These are phyloP conservation scores for Willisornis vidua DNA, from an alignment of 2,113 vertebrate genomes.

Conservation along the genomic window DNA sequence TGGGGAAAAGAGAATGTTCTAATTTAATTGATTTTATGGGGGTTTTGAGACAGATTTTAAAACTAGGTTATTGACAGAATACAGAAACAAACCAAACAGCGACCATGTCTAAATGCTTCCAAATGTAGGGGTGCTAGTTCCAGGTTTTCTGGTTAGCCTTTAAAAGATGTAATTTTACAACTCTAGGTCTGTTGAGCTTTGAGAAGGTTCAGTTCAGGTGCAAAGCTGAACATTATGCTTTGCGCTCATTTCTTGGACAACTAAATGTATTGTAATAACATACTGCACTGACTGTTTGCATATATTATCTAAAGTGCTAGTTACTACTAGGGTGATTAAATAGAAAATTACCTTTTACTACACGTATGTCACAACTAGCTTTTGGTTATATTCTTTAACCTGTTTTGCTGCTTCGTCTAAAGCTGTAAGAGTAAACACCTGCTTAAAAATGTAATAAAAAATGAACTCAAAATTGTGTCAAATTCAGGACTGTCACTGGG, in stretches of 20 bases:
- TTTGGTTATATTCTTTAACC: background rate
- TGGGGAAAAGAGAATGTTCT: background rate
- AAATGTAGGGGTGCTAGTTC: background rate
- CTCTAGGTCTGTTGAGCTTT: background rate
- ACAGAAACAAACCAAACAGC: background rate
- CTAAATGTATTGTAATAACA: background rate
- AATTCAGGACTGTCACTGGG: background rate
- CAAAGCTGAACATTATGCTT: background rate
- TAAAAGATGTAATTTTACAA: background rate
- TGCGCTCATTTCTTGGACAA: background rate
- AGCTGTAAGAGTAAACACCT: slow-evolving; percentile 17
- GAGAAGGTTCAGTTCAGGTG: background rate
- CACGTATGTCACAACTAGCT: background rate
- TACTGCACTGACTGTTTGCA: background rate
- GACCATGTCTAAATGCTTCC: background rate
- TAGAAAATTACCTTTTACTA: background rate
- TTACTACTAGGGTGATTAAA: background rate
- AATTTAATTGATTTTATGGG: background rate
- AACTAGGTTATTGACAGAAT: background rate
- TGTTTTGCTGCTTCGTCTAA: slow-evolving; percentile 1
- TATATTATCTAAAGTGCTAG: background rate
- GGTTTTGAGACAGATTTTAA: background rate
- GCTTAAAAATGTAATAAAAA: background rate
- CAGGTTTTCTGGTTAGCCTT: background rate
- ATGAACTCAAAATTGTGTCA: background rate